These are phyloP conservation scores for Plectropomus leopardus DNA, from an alignment of 2,113 vertebrate species.

Conservation along the genomic window DNA sequence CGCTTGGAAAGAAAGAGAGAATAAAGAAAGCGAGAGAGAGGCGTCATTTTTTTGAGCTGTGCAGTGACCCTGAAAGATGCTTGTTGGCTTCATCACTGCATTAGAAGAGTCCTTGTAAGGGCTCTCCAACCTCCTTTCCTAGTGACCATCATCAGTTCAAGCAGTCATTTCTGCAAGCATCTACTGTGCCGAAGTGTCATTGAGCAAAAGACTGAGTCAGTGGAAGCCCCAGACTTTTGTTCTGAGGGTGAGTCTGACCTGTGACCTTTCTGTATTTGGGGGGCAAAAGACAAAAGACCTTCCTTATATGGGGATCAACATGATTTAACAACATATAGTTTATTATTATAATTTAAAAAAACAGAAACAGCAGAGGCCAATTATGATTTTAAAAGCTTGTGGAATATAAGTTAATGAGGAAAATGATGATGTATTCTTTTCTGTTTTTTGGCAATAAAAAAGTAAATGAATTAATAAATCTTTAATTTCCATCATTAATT, in stretches of 20 bases:
- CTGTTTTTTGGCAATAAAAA: neutral
- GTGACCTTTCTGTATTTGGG: conserved; percentile 36
- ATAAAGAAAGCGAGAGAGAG: conserved; percentile 48
- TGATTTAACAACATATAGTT: neutral
- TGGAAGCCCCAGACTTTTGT: conserved; percentile 1
- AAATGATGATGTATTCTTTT: neutral
- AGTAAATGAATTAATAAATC: neutral
- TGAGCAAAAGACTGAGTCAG: conserved; percentile 42
- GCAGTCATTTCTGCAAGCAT: conserved; percentile 44
- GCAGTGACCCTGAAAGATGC: conserved; percentile 75
- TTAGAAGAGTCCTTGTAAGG: conserved; percentile 65
- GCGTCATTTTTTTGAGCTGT: conserved; percentile 64
- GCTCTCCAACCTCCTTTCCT: conserved; percentile 62
- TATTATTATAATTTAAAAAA: neutral
- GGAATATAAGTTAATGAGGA: neutral
- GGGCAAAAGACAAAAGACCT: neutral
- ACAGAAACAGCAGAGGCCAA: neutral
- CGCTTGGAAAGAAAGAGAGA: conserved; percentile 71
- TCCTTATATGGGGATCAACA: neutral
- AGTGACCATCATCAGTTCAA: conserved; percentile 72
- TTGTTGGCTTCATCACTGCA: conserved; percentile 68
- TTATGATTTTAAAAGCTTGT: conserved; percentile 1
- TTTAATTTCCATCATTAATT: neutral
- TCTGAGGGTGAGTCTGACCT: conserved; percentile 48
- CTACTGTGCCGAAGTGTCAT: conserved; percentile 50